Evolutionary conservation across 2,888 invertebrate genomes (phyloP).

Genomic region (Laspeyria flexula): DNA sequence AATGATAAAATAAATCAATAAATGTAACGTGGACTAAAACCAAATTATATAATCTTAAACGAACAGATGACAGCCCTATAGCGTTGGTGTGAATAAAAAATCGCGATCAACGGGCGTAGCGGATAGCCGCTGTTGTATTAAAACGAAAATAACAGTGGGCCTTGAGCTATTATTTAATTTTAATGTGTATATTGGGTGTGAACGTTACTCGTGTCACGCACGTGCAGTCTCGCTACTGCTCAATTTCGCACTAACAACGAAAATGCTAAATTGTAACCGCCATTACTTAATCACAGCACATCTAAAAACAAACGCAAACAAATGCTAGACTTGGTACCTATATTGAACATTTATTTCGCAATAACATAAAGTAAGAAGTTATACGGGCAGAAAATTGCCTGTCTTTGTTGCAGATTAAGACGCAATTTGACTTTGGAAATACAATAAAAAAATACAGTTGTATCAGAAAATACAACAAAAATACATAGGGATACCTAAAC

Average conservation of each 20-base stretch:
- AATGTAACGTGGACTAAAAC: too few species aligned
- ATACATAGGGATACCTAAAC: too few species aligned
- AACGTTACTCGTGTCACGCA: conserved; percentile 55
- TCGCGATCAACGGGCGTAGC: conserved; percentile 33
- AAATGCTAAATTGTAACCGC: conserved; percentile 28
- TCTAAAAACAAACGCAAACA: conserved; percentile 26
- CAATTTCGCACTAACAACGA: conserved; percentile 32
- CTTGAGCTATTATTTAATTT: conserved; percentile 82
- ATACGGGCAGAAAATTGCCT: too few species aligned
- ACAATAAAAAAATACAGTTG: too few species aligned
- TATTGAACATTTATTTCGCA: too few species aligned
- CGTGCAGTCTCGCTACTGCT: conserved; percentile 42
- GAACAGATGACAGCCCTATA: conserved; percentile 7
- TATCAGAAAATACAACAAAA: too few species aligned
- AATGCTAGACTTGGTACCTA: too few species aligned
- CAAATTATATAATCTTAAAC: not conserved
- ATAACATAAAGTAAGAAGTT: too few species aligned
- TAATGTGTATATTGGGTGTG: conserved; percentile 70
- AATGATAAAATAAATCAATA: too few species aligned
- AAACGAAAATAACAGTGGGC: conserved; percentile 74
- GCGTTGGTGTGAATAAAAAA: conserved; percentile 36
- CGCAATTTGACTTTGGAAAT: too few species aligned
- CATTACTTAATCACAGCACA: conserved; percentile 16
- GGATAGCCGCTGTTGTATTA: conserved; percentile 58
- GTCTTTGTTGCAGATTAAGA: too few species aligned